These are phyloP conservation scores for Hyperoodon ampullatus DNA, from an alignment of 2,113 vertebrate genomes.

Conservation along the genomic window DNA sequence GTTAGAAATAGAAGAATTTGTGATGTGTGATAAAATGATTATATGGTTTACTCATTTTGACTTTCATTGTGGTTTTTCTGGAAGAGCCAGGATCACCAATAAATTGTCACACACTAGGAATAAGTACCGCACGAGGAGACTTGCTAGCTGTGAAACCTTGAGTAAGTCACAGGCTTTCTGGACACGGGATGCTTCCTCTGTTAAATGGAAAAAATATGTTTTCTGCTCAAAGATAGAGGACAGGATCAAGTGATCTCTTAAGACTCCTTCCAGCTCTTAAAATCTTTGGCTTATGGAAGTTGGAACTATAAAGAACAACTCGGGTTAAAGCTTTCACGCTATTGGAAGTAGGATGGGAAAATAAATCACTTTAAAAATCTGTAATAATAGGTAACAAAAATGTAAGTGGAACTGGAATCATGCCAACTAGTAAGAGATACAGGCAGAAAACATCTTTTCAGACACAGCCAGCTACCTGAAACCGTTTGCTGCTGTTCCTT, in stretches of 20 bases:
- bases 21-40: constrained; percentile 72
- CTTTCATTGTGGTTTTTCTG: constrained; percentile 49
- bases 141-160: background rate
- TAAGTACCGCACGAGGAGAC: background rate
- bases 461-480: constrained; percentile 2
- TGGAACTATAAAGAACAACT: background rate
- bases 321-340: constrained; percentile 9
- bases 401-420: background rate
- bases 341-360: background rate
- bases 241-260: background rate
- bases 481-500: background rate
- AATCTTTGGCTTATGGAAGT: constrained; percentile 25
- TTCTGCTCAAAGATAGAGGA: constrained; percentile 31
- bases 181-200: background rate
- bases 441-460: constrained; percentile 57
- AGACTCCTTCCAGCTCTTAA: constrained; percentile 41
- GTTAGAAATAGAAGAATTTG: constrained; percentile 78
- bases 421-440: constrained; percentile 28
- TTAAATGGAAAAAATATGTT: constrained; percentile 57
- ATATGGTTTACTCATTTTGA: constrained; percentile 62
- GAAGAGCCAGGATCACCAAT: constrained; percentile 26
- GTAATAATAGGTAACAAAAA: constrained; percentile 12
- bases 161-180: background rate
- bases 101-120: background rate
- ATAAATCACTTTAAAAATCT: constrained; percentile 34